Evolutionary conservation across 2,797 vertebrate genomes (phyloP).

Genomic region (Betta splendens): DNA sequence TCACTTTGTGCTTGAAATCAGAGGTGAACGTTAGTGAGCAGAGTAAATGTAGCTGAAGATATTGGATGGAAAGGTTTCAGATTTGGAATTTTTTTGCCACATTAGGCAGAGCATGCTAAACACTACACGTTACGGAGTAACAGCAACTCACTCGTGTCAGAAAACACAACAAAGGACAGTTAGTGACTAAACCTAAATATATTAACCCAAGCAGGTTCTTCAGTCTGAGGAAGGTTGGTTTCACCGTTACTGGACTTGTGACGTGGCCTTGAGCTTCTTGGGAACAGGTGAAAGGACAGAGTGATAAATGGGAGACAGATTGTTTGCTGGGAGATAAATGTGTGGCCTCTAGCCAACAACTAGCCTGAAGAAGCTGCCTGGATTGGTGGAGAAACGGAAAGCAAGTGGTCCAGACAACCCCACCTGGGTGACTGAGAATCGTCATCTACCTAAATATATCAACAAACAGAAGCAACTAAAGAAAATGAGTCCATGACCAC

Average conservation of each 20-base stretch:
- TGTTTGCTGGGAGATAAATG: no score
- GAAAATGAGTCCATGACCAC: neutral
- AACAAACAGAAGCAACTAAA: constrained; percentile 6
- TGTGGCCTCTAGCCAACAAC: no score
- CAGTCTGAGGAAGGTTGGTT: no score
- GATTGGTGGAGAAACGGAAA: no score
- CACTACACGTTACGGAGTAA: constrained; percentile 3
- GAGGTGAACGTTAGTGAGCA: neutral
- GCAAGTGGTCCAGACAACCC: no score
- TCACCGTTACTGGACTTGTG: no score
- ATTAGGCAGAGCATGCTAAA: constrained; percentile 46
- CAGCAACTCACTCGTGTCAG: constrained; percentile 9
- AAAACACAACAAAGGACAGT: constrained; percentile 9
- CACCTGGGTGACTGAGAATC: no score
- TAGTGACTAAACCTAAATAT: constrained; percentile 28
- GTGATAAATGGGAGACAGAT: no score
- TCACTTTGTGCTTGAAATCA: neutral
- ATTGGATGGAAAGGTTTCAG: neutral
- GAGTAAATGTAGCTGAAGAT: neutral
- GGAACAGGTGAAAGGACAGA: no score
- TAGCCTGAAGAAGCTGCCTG: no score
- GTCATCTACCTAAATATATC: constrained; percentile 7
- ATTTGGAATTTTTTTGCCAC: neutral
- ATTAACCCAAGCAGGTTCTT: no score
- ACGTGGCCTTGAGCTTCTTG: no score